Conservation (phyloP, 2,888 invertebrate species). For the Villa cingulata region DNA sequence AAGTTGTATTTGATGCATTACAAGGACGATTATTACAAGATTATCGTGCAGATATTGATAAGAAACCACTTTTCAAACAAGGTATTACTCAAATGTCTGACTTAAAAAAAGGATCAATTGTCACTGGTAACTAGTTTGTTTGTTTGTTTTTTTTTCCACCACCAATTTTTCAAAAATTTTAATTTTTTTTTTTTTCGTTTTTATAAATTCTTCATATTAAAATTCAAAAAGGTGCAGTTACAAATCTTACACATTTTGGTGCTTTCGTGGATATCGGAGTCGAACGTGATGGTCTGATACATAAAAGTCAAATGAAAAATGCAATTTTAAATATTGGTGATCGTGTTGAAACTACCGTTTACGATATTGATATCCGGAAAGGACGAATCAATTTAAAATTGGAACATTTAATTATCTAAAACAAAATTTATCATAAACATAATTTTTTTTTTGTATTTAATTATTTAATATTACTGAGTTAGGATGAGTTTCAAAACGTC, state of each 20-base stretch:
- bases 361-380: conserved; percentile 42
- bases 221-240: conserved; percentile 55
- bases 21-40: conserved; percentile 46
- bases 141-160: too few relatives aligned
- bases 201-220: neutral
- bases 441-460: too few relatives aligned
- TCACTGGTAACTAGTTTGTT: conserved; percentile 54
- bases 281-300: conserved; percentile 55
- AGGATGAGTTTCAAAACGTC: too few relatives aligned
- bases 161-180: too few relatives aligned
- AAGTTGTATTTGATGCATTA: conserved; percentile 49
- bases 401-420: too few relatives aligned
- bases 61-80: conserved; percentile 61
- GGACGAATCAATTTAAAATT: conserved; percentile 44
- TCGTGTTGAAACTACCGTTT: conserved; percentile 50
- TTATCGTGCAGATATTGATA: conserved; percentile 50
- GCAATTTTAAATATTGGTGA: conserved; percentile 50
- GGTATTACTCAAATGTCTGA: conserved; percentile 55
- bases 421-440: too few relatives aligned
- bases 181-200: neutral
- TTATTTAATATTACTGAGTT: too few relatives aligned
- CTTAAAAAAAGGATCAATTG: conserved; percentile 43
- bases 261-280: conserved; percentile 82
- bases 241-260: conserved; percentile 80
- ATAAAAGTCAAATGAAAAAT: conserved; percentile 45